Evolutionary conservation across 2,797 vertebrate genomes (phyloP), one percentile per base, ranked within the genome.

Genomic region (Carapus acus): DNA sequence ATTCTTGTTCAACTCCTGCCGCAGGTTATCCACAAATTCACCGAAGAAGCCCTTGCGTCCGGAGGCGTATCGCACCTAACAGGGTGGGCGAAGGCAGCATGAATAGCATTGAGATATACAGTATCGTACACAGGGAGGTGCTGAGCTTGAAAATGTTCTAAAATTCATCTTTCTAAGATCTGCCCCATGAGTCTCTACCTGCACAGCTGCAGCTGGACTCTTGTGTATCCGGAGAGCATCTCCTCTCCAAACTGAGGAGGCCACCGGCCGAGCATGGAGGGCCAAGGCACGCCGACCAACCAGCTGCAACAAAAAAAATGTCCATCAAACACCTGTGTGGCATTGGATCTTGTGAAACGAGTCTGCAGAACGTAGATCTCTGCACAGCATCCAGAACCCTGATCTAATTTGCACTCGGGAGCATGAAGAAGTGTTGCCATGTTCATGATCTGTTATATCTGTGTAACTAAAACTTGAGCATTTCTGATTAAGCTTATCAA

Each of bases 1-100:
- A 82, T 93, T 94, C 71, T 93, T 96, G 12, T 81, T 85, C 16
- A 96, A 73, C 56, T 97, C 94, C 76, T 95, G 93, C 16, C 92
- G 94, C 60, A 95, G 85, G 54, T 87, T 91, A 56, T 96, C 91
- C 54, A 96, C 74, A 29, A 94, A 91, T n/a, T 92, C 93, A 0
- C 91, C 91, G 3, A 94, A 83, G 52, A 97, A 98, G 9, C 91
- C 88, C 60, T 92, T 93, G 56, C 90, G 90, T 12, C 86, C 79
- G 0, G 86, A 88, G 7, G 79, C 34, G 68, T 76, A 76, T 41
- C 84, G 85, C n/a, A 84, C 78, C 86, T 88, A n/a, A 24, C 22
- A 7, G 59, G 19, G 40, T 17, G 43, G 60, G 56, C 2, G 9
- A 57, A 36, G 19, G 16, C 8, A 5, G 19, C 12, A 8, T 15